Percentiles rank a stretch among this genome's conserved stretches.
phyloP scores from a whole-genome alignment of 1,140 invertebrate genomes.

The Nomia melanderi region DNA sequence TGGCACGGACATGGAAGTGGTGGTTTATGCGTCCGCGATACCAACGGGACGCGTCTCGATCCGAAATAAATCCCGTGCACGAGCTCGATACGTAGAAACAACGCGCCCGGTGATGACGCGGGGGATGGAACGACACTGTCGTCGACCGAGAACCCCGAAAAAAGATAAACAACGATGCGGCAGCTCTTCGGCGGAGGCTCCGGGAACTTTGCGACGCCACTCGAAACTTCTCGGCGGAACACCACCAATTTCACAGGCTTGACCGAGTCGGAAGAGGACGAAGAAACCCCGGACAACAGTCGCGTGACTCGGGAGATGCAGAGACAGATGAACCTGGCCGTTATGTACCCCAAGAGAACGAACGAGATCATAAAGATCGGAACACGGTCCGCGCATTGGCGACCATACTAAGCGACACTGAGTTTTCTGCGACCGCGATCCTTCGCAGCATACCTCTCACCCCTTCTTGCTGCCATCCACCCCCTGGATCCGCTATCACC shows the following conservation, averaged over 20 bases:
- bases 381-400: background rate
- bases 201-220: no score
- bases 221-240: no score
- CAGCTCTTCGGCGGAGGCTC: no score
- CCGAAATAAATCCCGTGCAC: background rate
- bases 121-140: no score
- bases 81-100: no score
- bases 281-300: no score
- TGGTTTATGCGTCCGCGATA: background rate
- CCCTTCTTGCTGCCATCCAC: background rate
- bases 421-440: slow-evolving; percentile 14
- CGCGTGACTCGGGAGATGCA: no score
- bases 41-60: background rate
- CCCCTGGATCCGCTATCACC: slow-evolving; percentile 3
- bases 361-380: slow-evolving; percentile 18
- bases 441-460: background rate
- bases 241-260: no score
- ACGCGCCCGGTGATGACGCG: no score
- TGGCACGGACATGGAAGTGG: background rate
- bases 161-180: background rate
- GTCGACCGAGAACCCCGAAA: background rate
- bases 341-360: slow-evolving; percentile 19
- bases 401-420: slow-evolving; percentile 20
- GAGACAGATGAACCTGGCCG: no score
- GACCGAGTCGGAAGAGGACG: no score